Percentiles rank a stretch among this genome's conserved stretches.
Evolutionary conservation across 2,113 vertebrate genomes (phyloP).

Genomic region (Polypterus senegalus): DNA sequence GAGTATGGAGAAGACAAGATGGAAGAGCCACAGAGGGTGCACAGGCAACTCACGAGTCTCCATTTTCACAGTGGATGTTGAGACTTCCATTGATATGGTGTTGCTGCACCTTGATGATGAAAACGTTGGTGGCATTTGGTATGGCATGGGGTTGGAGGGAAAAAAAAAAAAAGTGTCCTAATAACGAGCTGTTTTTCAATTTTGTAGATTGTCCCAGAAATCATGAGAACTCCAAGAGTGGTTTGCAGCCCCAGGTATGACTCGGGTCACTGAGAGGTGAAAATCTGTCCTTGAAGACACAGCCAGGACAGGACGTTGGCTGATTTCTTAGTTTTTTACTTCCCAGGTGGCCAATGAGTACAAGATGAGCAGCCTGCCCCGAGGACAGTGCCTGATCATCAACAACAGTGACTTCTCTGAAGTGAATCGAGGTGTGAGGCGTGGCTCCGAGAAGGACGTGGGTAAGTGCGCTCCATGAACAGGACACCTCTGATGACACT

Average conservation of each 20-base stretch:
- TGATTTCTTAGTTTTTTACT: slow-evolving; percentile 11
- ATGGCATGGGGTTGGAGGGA: background rate
- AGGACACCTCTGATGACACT: too few species aligned
- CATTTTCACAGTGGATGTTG: background rate
- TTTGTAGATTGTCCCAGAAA: too few species aligned
- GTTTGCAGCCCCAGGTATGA: background rate
- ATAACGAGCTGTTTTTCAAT: too few species aligned
- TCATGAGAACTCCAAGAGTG: too few species aligned
- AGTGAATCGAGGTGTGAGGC: too few species aligned
- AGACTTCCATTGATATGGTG: too few species aligned
- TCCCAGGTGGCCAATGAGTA: slow-evolving; percentile 33
- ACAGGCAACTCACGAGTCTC: too few species aligned
- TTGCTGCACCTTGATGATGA: too few species aligned
- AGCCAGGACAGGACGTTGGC: background rate
- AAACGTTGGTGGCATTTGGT: too few species aligned
- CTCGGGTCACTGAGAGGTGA: background rate
- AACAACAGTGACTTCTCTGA: slow-evolving; percentile 27
- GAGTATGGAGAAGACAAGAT: background rate
- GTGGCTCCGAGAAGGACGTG: slow-evolving; percentile 44
- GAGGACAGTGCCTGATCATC: slow-evolving; percentile 68
- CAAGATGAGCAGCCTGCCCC: slow-evolving; percentile 48
- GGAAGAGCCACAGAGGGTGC: too few species aligned
- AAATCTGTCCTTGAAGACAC: background rate
- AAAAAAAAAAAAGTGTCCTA: background rate
- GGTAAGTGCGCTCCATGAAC: slow-evolving; percentile 31